Evolutionary conservation across 2,113 vertebrate species (phyloP), one percentile per base, ranked within the genome.

Genomic region (Anoplopoma fimbria): DNA sequence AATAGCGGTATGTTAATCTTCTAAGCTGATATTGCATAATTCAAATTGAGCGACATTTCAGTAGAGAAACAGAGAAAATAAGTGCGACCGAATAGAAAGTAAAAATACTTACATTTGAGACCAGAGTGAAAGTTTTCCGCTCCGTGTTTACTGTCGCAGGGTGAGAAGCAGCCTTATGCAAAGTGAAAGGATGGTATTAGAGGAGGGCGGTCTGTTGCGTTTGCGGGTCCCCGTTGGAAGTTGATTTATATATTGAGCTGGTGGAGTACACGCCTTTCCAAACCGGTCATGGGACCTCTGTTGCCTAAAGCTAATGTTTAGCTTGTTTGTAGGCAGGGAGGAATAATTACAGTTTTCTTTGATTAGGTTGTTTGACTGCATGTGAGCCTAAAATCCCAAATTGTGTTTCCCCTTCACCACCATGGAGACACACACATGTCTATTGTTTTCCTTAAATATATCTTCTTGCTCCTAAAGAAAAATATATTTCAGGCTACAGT

Each of bases 221-320:
- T 45, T 57, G 61, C 29, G 77, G 45, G 51, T n/a, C 75, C n/a
- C 67, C 17, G 34, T 2, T 40, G 42, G 58, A 67, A 51, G 53
- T 9, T 21, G 76, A 6, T 83, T 93, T 94, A 90, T 91, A 90
- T 91, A 86, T 51, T 17, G 55, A 81, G 76, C 82, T 33, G 63
- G 47, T 10, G n/a, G 78, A 68, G 87, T 81, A 27, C 91, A 83
- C 92, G 91, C 93, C 92, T 91, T 81, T 75, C 76, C 88, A 71
- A 10, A 65, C 47, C 21, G 55, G 91, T 94, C 93, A 95, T 90
- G 91, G 69, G 92, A 94, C 89, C 82, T 3, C 33, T 17, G 82
- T 70, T 73, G 83, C 53, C 68, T 47, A 23, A 9, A 77, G 92
- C 77, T 94, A 94, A 94, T 94, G 85, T 93, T 93, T 93, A 93